Evolutionary conservation across 2,888 invertebrate species (phyloP).

Genomic region (Andricus curvator): DNA sequence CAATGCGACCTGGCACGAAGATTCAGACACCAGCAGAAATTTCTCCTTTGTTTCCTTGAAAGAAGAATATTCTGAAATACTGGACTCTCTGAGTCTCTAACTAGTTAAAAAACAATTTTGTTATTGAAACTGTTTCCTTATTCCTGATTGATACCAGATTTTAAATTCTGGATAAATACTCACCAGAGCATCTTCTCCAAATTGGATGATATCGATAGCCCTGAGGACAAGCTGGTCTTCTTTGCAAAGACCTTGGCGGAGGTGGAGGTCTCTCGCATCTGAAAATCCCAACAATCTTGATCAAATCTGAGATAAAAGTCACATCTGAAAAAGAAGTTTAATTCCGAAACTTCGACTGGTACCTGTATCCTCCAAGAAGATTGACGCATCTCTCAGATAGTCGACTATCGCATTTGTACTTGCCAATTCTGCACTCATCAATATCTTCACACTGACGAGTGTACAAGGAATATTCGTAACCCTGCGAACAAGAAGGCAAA

Average conservation of each 20-base stretch:
- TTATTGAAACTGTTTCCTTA: no score
- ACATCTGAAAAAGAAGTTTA: neutral
- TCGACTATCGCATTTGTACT: slow-evolving; percentile 73
- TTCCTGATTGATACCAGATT: neutral
- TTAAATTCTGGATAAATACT: neutral
- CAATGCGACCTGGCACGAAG: slow-evolving; percentile 12
- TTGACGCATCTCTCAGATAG: slow-evolving; percentile 80
- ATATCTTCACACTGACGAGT: slow-evolving; percentile 78
- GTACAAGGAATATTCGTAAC: slow-evolving; percentile 68
- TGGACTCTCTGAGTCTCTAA: no score
- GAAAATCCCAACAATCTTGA: slow-evolving; percentile 24
- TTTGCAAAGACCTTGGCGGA: slow-evolving; percentile 21
- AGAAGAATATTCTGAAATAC: neutral
- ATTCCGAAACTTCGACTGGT: neutral
- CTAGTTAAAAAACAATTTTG: no score
- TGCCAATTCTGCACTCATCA: slow-evolving; percentile 79
- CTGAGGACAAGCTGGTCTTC: slow-evolving; percentile 69
- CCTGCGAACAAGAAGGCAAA: slow-evolving; percentile 67
- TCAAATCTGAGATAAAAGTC: neutral
- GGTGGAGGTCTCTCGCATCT: slow-evolving; percentile 64
- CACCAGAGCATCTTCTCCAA: slow-evolving; percentile 69
- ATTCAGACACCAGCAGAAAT: neutral
- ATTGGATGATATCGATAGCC: slow-evolving; percentile 73
- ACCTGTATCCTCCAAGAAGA: slow-evolving; percentile 79
- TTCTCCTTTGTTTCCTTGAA: neutral